Evolutionary conservation across 2,113 vertebrate genomes (phyloP).

Genomic region (Athene cunicularia): DNA sequence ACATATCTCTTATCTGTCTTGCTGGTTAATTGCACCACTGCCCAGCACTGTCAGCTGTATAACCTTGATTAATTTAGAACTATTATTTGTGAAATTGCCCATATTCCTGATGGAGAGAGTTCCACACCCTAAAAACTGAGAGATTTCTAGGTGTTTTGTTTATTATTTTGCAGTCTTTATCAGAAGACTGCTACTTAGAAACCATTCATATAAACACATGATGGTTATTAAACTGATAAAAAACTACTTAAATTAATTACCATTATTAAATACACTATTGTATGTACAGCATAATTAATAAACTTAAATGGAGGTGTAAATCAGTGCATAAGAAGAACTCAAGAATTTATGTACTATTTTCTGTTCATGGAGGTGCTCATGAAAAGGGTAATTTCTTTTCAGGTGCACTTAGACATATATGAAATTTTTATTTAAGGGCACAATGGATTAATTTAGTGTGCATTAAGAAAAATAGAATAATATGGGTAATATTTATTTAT

Average conservation of each 20-base stretch:
- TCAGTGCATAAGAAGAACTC: background rate
- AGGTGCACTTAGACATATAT: background rate
- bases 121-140: background rate
- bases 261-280: background rate
- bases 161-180: background rate
- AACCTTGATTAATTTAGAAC: background rate
- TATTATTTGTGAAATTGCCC: background rate
- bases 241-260: background rate
- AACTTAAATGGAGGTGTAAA: background rate
- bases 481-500: background rate
- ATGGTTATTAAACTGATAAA: background rate
- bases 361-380: background rate
- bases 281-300: background rate
- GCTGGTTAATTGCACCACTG: background rate
- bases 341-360: background rate
- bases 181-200: background rate
- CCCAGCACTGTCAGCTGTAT: background rate
- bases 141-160: background rate
- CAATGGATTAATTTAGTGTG: background rate
- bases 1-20: background rate
- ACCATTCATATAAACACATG: accelerated
- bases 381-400: background rate
- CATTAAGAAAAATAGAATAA: background rate
- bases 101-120: background rate
- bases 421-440: background rate